These are phyloP conservation scores for Pheosia gnoma DNA, from an alignment of 2,888 invertebrate species.

Conservation along the genomic window DNA sequence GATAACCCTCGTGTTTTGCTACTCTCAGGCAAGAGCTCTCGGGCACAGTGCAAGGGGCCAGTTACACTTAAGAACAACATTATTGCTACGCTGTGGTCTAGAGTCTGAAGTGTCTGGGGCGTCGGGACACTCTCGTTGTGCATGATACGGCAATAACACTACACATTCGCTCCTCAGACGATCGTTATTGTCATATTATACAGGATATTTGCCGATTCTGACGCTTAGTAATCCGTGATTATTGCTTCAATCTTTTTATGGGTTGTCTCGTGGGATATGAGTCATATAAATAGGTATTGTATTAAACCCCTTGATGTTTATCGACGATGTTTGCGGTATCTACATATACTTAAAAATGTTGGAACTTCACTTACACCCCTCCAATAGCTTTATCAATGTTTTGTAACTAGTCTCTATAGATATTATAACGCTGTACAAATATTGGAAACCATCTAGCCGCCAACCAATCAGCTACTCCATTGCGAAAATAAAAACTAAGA, in stretches of 20 bases:
- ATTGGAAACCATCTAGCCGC: no score
- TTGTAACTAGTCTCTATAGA: no score
- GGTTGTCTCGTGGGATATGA: conserved; percentile 13
- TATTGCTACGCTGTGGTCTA: conserved; percentile 58
- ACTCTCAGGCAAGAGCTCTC: conserved; percentile 33
- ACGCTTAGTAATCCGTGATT: conserved; percentile 42
- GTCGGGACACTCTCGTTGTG: conserved; percentile 48
- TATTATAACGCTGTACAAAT: no score
- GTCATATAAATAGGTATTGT: no score
- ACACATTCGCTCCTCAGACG: conserved; percentile 57
- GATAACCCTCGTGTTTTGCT: conserved; percentile 30
- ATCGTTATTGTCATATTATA: conserved; percentile 53
- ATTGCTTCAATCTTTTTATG: conserved; percentile 27
- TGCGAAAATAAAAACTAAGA: no score
- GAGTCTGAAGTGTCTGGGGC: conserved; percentile 48
- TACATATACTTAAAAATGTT: no score
- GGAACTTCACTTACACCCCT: no score
- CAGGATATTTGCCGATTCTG: conserved; percentile 41
- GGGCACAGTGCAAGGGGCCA: conserved; percentile 46
- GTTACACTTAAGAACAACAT: conserved; percentile 65
- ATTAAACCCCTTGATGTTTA: no score
- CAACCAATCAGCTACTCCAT: no score
- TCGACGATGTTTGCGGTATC: no score
- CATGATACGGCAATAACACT: conserved; percentile 65
- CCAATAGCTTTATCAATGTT: no score